Conservation (phyloP, 2,113 vertebrate genomes). For the Gyps fulvus region DNA sequence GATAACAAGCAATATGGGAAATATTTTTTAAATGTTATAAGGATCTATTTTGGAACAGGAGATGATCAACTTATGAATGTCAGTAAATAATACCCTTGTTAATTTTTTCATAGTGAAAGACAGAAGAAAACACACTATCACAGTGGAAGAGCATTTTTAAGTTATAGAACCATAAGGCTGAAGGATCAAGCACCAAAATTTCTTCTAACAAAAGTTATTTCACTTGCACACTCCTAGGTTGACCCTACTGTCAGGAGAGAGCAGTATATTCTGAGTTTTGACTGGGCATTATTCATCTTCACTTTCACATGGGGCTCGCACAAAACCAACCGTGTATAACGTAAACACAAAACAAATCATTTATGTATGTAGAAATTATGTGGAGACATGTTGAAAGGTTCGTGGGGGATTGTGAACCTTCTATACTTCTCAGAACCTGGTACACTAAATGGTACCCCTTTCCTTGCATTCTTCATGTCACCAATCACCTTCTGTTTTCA, state of each 20-base stretch:
- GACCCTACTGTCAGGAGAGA: background rate
- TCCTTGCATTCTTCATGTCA: background rate
- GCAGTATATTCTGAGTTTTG: background rate
- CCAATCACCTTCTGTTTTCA: background rate
- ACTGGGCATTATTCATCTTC: too few relatives aligned
- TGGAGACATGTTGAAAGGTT: background rate
- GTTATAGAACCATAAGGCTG: background rate
- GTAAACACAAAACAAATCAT: too few relatives aligned
- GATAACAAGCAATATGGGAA: background rate
- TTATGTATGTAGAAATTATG: background rate
- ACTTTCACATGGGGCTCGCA: too few relatives aligned
- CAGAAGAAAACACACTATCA: background rate
- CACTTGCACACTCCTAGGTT: background rate
- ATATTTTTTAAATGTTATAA: too few relatives aligned
- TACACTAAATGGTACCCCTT: background rate
- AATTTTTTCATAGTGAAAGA: background rate
- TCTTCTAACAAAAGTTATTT: background rate
- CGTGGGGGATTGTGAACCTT: fast-evolving
- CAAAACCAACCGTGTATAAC: too few relatives aligned
- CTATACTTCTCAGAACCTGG: background rate
- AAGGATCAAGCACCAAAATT: background rate
- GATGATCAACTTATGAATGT: too few relatives aligned
- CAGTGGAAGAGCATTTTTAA: background rate
- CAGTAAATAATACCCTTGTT: background rate
- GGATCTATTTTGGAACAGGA: too few relatives aligned